Percentiles rank a stretch among this genome's conserved stretches.
These are phyloP conservation scores for Simalia tracyae DNA, from an alignment of 2,797 vertebrate species.

Conservation along the genomic window DNA sequence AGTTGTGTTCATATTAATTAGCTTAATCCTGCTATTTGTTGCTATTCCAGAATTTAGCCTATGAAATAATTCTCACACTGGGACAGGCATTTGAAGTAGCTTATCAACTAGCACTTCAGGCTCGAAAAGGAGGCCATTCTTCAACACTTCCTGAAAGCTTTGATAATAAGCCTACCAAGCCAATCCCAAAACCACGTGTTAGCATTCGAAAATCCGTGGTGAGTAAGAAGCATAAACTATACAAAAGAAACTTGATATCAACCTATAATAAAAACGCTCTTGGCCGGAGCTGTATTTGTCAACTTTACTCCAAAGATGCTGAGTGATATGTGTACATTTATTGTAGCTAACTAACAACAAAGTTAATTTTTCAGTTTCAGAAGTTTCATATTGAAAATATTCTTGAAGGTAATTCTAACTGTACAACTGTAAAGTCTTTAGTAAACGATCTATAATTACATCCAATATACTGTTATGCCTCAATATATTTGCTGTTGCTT, in stretches of 20 bases:
- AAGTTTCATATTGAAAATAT: neutral
- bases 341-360: neutral
- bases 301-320: neutral
- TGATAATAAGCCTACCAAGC: conserved; percentile 96
- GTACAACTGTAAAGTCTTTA: neutral
- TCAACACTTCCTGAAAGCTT: conserved; percentile 98
- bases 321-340: conserved; percentile 1
- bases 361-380: neutral
- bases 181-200: conserved; percentile 95
- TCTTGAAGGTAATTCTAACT: neutral
- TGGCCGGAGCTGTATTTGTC: neutral
- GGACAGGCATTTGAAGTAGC: conserved; percentile 99
- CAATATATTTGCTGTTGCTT: neutral
- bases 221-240: conserved; percentile 62
- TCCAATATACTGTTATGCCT: neutral
- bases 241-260: neutral
- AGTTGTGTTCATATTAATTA: conserved; percentile 8
- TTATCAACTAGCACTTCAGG: conserved; percentile 96
- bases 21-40: conserved; percentile 46
- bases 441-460: neutral
- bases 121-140: conserved; percentile 96
- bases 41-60: conserved; percentile 90
- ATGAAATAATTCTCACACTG: conserved; percentile 97
- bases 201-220: conserved; percentile 98
- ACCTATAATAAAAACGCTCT: conserved; percentile 3